Evolutionary conservation across 1,140 invertebrate species (phyloP).

Genomic region (Choristoneura fumiferana): DNA sequence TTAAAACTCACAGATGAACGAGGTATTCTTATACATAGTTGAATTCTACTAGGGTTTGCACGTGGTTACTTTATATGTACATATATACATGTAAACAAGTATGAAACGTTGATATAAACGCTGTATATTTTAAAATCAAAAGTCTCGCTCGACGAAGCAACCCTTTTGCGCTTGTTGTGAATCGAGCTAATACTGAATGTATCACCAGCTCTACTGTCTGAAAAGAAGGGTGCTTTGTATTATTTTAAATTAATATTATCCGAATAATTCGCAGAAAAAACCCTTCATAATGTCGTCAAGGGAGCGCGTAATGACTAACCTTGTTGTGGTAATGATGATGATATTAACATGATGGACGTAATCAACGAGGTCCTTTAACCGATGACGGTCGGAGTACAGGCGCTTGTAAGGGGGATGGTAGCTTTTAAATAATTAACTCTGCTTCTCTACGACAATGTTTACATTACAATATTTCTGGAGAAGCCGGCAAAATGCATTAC

Average conservation of each 20-base stretch:
- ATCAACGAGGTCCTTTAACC: slow-evolving; percentile 53
- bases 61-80: background rate
- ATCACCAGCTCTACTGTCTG: slow-evolving; percentile 65
- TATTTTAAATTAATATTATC: slow-evolving; percentile 66
- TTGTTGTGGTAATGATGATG: slow-evolving; percentile 51
- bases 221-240: slow-evolving; percentile 41
- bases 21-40: slow-evolving; percentile 29
- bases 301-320: slow-evolving; percentile 38
- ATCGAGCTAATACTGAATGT: slow-evolving; percentile 30
- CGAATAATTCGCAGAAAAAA: slow-evolving; percentile 67
- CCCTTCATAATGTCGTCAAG: slow-evolving; percentile 60
- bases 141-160: no score
- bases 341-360: slow-evolving; percentile 55
- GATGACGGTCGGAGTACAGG: slow-evolving; percentile 59
- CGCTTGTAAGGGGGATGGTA: slow-evolving; percentile 48
- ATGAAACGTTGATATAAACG: no score
- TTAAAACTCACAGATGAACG: slow-evolving; percentile 36
- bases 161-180: no score
- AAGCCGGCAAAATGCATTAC: no score
- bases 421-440: slow-evolving; percentile 19
- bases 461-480: no score
- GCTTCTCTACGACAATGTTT: no score
- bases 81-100: background rate
- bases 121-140: no score
- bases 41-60: background rate